A percentile compares a stretch with the other conserved stretches of the same genome.
phyloP scores from a whole-genome alignment of 2,797 vertebrate species.

The Pseudochirops cupreus region DNA sequence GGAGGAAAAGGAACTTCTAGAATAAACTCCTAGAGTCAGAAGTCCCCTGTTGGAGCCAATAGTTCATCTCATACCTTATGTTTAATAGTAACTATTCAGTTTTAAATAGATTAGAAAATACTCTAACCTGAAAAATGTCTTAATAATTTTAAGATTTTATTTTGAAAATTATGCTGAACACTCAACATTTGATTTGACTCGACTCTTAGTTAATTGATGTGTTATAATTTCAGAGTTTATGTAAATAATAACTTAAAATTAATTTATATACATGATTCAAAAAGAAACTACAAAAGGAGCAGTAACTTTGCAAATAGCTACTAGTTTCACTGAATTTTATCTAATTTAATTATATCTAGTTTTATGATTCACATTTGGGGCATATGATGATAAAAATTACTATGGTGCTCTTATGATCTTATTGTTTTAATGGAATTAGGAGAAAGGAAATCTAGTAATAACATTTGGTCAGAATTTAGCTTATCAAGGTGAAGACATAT shows the following conservation, averaged over 20 bases:
- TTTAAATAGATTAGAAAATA: slow-evolving; percentile 46
- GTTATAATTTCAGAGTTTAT: background rate
- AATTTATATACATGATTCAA: slow-evolving; percentile 17
- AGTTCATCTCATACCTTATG: slow-evolving; percentile 20
- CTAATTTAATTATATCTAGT: background rate
- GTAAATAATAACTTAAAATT: background rate
- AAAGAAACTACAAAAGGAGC: slow-evolving; percentile 27
- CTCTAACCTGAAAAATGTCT: slow-evolving; percentile 55
- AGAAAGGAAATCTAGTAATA: background rate
- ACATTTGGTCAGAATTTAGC: background rate
- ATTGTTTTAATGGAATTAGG: background rate
- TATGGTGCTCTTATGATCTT: background rate
- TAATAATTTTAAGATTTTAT: slow-evolving; percentile 35
- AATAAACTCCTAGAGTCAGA: background rate
- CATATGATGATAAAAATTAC: background rate
- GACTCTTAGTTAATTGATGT: background rate
- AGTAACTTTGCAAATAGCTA: slow-evolving; percentile 40
- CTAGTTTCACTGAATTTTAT: slow-evolving; percentile 12
- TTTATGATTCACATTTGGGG: background rate
- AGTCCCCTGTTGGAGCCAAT: background rate
- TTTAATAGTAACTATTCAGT: background rate
- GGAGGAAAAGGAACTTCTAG: slow-evolving; percentile 42
- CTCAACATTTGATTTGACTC: background rate
- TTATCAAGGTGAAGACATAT: background rate
- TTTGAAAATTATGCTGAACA: slow-evolving; percentile 7